Evolutionary conservation across 2,888 invertebrate genomes (phyloP).

Genomic region (Phaedon cochleariae): DNA sequence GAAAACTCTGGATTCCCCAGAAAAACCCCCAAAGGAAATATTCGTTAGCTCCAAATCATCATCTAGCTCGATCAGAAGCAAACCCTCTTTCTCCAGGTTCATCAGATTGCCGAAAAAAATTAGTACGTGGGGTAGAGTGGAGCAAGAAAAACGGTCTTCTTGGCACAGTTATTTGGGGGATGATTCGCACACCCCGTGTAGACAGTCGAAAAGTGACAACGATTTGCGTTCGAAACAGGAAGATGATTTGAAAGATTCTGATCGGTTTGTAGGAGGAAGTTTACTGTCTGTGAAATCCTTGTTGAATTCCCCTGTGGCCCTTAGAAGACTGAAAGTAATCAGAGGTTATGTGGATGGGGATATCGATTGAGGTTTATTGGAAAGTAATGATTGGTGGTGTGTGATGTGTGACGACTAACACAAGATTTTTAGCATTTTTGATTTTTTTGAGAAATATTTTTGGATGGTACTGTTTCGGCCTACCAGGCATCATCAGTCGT

Average conservation of each 20-base stretch:
- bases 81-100: slow-evolving; percentile 53
- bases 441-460: not conserved
- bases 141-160: slow-evolving; percentile 54
- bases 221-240: slow-evolving; percentile 34
- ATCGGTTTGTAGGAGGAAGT: slow-evolving; percentile 36
- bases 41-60: slow-evolving; percentile 54
- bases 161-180: slow-evolving; percentile 46
- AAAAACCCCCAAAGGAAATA: no score
- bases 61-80: no score
- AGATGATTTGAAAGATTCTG: slow-evolving; percentile 21
- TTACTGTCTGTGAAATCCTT: slow-evolving; percentile 46
- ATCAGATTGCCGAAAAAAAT: slow-evolving; percentile 68
- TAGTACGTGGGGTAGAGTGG: slow-evolving; percentile 66
- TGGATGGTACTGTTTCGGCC: no score
- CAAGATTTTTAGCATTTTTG: not conserved
- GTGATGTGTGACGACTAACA: slow-evolving; percentile 31
- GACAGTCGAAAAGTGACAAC: slow-evolving; percentile 52
- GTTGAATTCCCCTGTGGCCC: slow-evolving; percentile 47
- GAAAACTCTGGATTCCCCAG: slow-evolving; percentile 49
- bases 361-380: slow-evolving; percentile 46
- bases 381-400: slow-evolving; percentile 29
- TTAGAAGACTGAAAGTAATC: slow-evolving; percentile 50
- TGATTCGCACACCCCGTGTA: not conserved
- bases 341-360: slow-evolving; percentile 50
- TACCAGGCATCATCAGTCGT: no score